Evolutionary conservation across 2,888 invertebrate species (phyloP), one percentile per base, ranked within the genome.

Genomic region (Chrysodeixis includens): DNA sequence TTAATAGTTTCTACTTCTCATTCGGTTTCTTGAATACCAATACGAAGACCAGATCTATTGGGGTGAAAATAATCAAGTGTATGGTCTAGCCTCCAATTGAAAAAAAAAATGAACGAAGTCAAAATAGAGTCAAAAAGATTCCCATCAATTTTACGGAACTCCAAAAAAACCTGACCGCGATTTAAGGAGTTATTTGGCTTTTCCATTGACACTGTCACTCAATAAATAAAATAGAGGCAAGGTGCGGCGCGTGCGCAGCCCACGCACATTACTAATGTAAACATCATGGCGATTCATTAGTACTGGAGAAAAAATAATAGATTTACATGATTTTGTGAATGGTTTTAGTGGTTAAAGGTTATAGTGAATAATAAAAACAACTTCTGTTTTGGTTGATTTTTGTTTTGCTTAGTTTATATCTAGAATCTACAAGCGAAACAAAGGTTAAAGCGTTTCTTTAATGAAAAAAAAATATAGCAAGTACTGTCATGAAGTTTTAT

Each of bases 181-280:
- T 73, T 65, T 61, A 58, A 59, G 61, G 69, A 79, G 74, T 67
- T 81, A 77, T 83, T 83, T 83, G 84, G 82, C 76, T 85, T 85
- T 84, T 81, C 84, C 85, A 85, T 85, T 84, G 81, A 83, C 83
- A 81, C 83, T 83, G 80, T 78, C 82, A 81, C 79, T 81, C 80
- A 76, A 84, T 84, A 87, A 86, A 88, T 85, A 87, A 82, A 74
- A 75, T 75, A 74, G 77, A 60, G 72, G 79, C 85, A 82, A 84
- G 90, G 88, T 82, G 86, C 79, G 89, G 88, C 91, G 86, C 88
- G 90, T 87, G 90, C 89, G 86, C 86, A 76, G 77, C 91, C 91
- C 87, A 90, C 90, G 85, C 86, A 70, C 82, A 90, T 90, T 88
- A 86, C 74, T 82, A 86, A 87, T 87, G 86, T 86, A 86, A 88